These are phyloP conservation scores for Dasypogon diadema DNA, from an alignment of 2,888 invertebrate species.

Conservation along the genomic window DNA sequence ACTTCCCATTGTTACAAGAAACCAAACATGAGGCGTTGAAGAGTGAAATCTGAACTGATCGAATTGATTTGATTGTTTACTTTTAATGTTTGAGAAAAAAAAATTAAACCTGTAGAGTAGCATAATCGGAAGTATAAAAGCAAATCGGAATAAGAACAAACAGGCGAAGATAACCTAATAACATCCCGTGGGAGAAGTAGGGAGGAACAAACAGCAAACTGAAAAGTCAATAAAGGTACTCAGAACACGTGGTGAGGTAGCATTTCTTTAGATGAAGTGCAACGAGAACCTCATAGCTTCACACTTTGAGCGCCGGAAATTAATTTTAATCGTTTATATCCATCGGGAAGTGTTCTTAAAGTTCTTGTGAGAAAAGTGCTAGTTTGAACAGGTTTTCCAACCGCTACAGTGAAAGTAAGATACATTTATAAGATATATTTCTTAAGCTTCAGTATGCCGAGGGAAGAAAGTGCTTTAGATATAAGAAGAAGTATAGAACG, in stretches of 20 bases:
- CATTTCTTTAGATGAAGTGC: constrained; percentile 21
- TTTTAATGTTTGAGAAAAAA: background rate
- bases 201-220: background rate
- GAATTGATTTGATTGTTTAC: background rate
- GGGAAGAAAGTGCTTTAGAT: constrained; percentile 31
- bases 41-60: no score
- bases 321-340: constrained; percentile 26
- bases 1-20: no score
- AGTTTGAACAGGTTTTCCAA: constrained; percentile 14
- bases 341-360: constrained; percentile 37
- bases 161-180: background rate
- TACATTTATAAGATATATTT: constrained; percentile 12
- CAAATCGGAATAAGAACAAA: background rate
- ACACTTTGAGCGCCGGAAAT: constrained; percentile 34
- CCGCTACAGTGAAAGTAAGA: constrained; percentile 34
- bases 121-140: background rate
- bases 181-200: constrained; percentile 11
- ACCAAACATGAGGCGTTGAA: no score
- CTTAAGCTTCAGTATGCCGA: background rate
- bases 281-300: background rate
- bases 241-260: constrained; percentile 11
- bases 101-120: background rate
- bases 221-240: constrained; percentile 29
- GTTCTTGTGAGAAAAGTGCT: constrained; percentile 35
- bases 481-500: background rate